phyloP scores from a whole-genome alignment of 2,888 invertebrate species.

The Orchestes rusci region DNA sequence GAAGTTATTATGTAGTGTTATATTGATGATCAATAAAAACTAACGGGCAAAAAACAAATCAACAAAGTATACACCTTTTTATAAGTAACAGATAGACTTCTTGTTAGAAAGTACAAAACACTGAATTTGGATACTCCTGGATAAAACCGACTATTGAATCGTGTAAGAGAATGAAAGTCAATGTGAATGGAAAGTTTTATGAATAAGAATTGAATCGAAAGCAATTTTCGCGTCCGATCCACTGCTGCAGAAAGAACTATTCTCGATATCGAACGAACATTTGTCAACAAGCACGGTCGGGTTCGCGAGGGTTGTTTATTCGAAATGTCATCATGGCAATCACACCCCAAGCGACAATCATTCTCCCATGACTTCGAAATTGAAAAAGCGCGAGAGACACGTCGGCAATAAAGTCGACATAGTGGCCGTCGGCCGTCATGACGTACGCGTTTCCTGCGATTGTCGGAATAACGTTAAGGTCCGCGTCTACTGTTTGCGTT shows the following conservation, averaged over 20 bases:
- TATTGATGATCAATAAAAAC: too few relatives aligned
- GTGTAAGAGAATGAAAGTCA: too few relatives aligned
- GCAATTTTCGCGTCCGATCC: constrained; percentile 14
- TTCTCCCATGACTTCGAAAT: constrained; percentile 43
- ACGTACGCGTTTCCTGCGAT: constrained; percentile 42
- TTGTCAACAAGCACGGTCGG: constrained; percentile 39
- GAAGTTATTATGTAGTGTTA: too few relatives aligned
- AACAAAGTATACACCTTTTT: too few relatives aligned
- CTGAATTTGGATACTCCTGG: too few relatives aligned
- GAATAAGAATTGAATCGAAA: too few relatives aligned
- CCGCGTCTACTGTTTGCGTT: constrained; percentile 28
- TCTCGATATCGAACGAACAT: constrained; percentile 30
- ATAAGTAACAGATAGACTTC: too few relatives aligned
- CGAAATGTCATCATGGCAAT: constrained; percentile 47
- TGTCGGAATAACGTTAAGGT: constrained; percentile 41
- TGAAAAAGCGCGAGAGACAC: constrained; percentile 48
- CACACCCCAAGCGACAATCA: constrained; percentile 47
- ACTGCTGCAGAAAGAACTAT: constrained; percentile 19
- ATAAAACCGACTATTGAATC: too few relatives aligned
- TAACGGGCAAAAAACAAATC: too few relatives aligned
- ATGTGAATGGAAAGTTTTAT: too few relatives aligned
- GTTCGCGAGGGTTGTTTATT: constrained; percentile 39
- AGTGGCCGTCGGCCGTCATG: constrained; percentile 36
- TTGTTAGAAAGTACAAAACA: too few relatives aligned
- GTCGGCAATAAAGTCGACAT: constrained; percentile 45